Percentiles rank a stretch among this genome's conserved stretches.
Conservation (phyloP, 1,140 invertebrate genomes). For the Homalodisca vitripennis region DNA sequence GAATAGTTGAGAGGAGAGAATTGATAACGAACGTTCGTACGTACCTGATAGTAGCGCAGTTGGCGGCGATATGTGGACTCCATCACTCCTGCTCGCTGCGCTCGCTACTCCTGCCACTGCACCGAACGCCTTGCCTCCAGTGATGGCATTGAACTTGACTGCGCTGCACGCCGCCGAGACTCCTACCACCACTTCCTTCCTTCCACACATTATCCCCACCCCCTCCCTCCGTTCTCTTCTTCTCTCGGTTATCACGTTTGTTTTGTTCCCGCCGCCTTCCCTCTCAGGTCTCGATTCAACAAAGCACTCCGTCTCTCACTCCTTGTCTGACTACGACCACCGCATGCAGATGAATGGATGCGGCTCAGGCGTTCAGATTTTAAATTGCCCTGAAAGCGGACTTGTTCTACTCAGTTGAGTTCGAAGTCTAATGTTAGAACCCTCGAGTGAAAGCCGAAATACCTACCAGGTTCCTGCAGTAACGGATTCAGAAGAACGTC, state of each 20-base stretch:
- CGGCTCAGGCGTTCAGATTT: no score
- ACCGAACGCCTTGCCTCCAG: neutral
- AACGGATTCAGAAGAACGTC: no score
- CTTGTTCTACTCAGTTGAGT: no score
- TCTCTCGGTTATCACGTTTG: slow-evolving; percentile 17
- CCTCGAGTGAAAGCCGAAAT: no score
- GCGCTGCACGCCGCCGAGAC: neutral
- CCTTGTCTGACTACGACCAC: no score
- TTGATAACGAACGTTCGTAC: slow-evolving; percentile 4
- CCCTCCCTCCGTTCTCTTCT: neutral
- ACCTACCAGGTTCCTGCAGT: no score
- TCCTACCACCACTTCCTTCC: slow-evolving; percentile 8
- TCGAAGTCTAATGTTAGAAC: no score
- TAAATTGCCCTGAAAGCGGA: no score
- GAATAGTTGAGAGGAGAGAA: no score
- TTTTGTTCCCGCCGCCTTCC: slow-evolving; percentile 2
- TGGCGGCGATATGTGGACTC: neutral
- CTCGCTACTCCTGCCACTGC: no score
- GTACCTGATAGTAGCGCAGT: slow-evolving; percentile 4
- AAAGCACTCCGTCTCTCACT: neutral
- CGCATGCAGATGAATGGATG: no score
- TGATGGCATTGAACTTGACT: slow-evolving; percentile 30
- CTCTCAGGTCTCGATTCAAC: neutral
- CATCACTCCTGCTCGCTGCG: no score
- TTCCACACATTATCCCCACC: neutral